Evolutionary conservation across 2,113 vertebrate genomes (phyloP).

Genomic region (Parus major): DNA sequence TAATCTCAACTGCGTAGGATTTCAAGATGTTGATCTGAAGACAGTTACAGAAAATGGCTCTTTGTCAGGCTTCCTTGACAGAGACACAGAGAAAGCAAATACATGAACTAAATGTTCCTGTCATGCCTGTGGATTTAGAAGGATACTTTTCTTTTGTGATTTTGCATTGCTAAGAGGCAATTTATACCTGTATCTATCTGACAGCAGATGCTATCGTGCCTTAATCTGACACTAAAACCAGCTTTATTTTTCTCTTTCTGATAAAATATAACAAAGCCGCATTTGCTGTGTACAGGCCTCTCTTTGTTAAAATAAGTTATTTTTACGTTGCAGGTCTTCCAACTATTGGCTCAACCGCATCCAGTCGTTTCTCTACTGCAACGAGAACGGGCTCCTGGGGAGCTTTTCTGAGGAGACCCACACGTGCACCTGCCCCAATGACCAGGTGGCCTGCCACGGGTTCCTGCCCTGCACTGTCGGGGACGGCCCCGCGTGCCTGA

Average conservation of each 20-base stretch:
- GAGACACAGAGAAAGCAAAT: neutral
- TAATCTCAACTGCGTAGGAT: neutral
- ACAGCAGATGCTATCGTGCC: neutral
- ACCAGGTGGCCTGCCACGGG: constrained; percentile 86
- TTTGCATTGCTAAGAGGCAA: neutral
- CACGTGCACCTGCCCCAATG: constrained; percentile 88
- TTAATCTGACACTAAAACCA: neutral
- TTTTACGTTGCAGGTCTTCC: constrained; percentile 77
- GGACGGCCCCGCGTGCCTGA: constrained; percentile 81
- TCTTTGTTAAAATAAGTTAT: neutral
- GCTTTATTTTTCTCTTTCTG: neutral
- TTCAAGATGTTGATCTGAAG: neutral
- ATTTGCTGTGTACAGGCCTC: neutral
- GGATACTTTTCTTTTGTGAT: neutral
- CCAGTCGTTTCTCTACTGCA: constrained; percentile 95
- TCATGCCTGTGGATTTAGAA: neutral
- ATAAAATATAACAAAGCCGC: neutral
- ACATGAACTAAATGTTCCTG: neutral
- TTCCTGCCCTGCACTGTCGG: constrained; percentile 86
- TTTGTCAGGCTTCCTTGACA: neutral
- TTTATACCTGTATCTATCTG: neutral
- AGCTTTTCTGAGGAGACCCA: constrained; percentile 92
- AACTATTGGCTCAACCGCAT: constrained; percentile 91
- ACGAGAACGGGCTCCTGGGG: constrained; percentile 93
- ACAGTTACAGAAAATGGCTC: neutral